Evolutionary conservation across 2,113 vertebrate genomes (phyloP).

Genomic region (Myotis davidii): DNA sequence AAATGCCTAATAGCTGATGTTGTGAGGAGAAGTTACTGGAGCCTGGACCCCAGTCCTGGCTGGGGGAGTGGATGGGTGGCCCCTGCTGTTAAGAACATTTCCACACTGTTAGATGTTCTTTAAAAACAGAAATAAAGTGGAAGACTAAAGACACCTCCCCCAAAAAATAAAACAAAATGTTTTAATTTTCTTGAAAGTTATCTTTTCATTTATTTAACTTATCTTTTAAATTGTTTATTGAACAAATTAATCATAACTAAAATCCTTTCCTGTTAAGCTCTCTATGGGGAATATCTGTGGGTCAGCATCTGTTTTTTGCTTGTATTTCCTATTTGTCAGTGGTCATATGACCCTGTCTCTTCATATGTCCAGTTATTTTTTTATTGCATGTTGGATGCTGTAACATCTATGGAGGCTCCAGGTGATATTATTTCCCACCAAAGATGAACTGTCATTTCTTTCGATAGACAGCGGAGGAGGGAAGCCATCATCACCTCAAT

Average conservation of each 20-base stretch:
- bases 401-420: not conserved
- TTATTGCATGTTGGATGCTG: not conserved
- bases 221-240: not conserved
- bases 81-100: constrained; percentile 59
- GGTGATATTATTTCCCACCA: not conserved
- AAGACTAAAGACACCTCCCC: constrained; percentile 58
- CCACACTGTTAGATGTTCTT: constrained; percentile 72
- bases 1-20: not conserved
- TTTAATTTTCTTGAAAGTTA: constrained; percentile 1
- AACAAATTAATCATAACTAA: not conserved
- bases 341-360: not conserved
- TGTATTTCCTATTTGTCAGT: not conserved
- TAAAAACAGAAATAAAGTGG: constrained; percentile 79
- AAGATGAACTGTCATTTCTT: not conserved
- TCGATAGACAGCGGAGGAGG: not conserved
- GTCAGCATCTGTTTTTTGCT: not conserved
- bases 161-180: not conserved
- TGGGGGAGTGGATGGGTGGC: constrained; percentile 34
- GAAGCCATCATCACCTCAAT: not conserved
- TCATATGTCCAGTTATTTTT: not conserved
- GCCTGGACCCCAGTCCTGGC: not conserved
- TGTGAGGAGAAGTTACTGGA: constrained; percentile 13
- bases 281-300: not conserved
- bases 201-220: not conserved
- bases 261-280: not conserved